Evolutionary conservation across 2,113 vertebrate species (phyloP), one percentile per base, ranked within the genome.

Genomic region (Collichthys lucidus): DNA sequence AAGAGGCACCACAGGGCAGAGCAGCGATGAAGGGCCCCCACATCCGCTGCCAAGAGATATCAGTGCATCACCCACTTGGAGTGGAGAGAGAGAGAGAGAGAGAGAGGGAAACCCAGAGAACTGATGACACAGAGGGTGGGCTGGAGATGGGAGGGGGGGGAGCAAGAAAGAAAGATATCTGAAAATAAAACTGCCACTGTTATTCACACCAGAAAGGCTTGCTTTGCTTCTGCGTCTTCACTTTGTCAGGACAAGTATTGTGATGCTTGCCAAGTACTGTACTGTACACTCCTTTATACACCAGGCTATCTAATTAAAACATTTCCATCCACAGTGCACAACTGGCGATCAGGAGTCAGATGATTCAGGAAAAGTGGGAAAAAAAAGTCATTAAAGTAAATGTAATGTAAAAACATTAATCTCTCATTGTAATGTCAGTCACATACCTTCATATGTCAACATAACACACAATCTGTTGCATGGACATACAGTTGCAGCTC

Each of bases 271-370:
- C 20, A 3, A 61, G 75, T 9, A 40, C 29, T 29, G 72, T 68
- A 63, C 69, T 66, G 62, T 71, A 60, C 81, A 87, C 47, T 74
- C 42, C 79, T 92, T 89, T 79, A 84, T 74, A 78, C 57, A 80
- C 67, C 74, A 91, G 95, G 94, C 94, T 72, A 68, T 87, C 95
- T 95, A 96, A 96, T 95, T 95, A 96, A 95, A 75, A 16, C 62
- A 83, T 84, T 74, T 76, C 65, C 62, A 73, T 66, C 67, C 66
- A 63, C 44, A 46, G 79, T 79, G 77, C 80, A 88, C 86, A 88
- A 82, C n/a, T 46, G 67, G 11, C 44, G 52, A 62, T 71, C 63
- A 55, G 24, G 57, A 77, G 42, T 74, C 63, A 5, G 60, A 64
- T 29, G 74, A 84, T 64, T 86, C 71, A 78, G 62, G 72, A 72